Evolutionary conservation across 2,797 vertebrate species (phyloP), one percentile per base, ranked within the genome.

Genomic region (Tympanoctomys barrerae): DNA sequence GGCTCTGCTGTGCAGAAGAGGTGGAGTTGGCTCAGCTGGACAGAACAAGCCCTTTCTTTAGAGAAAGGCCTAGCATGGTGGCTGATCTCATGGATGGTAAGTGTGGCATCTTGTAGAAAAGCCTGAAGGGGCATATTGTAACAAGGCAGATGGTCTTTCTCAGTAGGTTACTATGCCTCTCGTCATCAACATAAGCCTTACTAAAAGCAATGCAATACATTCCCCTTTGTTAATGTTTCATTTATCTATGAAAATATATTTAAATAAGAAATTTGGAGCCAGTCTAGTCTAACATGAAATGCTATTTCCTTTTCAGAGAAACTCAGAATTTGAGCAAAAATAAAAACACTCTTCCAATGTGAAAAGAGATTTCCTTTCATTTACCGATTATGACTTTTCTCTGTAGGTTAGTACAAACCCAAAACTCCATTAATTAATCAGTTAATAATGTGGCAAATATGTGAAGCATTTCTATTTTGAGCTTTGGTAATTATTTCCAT

Each of bases 1-100:
- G 28, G 5, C 18, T 26, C 21, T 39, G 1, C 2, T 39, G 1
- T 3, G 52, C 24, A 73, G 31, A 70, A 80, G 19, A 36, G 28
- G 36, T 1, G n/a, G 2, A 54, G 6, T 2, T 39, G 46, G 11
- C 1, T 6, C 12, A 19, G 7, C 21, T 2, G 12, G 5, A 78
- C 18, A 61, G 9, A 4, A 4, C 22, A 36, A 61, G 2, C 0
- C 4, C 0, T 0, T 1, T 52, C 4, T 68, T 5, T 2, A 13
- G 28, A 19, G 18, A 83, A 9, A 70, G 14, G 6, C 54, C 70
- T 19, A 57, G 6, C 16, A 42, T 9, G n/a, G 14, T 0, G 28
- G 39, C 31, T 18, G 7, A 33, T 9, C 57, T 84, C 39, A 19
- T 62, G 28, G 19, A 36, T 0, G 36, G 2, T 4, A 7, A 16